Evolutionary conservation across 2,888 invertebrate species (phyloP).

Genomic region (Lucinisca nassula): DNA sequence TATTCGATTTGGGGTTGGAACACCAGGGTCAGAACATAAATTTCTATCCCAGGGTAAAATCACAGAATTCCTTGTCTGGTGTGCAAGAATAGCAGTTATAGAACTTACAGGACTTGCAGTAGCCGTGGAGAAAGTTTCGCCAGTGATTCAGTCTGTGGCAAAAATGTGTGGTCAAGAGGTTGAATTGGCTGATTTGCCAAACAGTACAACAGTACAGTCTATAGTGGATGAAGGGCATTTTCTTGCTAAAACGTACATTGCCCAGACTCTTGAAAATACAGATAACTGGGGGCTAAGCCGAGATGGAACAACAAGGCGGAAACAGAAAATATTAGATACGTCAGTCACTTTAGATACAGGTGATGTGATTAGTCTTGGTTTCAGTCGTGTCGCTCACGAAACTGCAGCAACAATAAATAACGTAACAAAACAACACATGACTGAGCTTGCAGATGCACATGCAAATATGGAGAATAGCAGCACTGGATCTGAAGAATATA

Average conservation of each 20-base stretch:
- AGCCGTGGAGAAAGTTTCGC: slow-evolving; percentile 47
- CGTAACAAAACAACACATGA: background rate
- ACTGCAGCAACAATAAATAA: slow-evolving; percentile 34
- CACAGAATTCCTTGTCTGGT: no score
- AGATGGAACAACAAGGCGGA: slow-evolving; percentile 55
- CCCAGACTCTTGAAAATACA: slow-evolving; percentile 18
- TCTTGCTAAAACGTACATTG: slow-evolving; percentile 47
- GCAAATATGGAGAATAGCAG: background rate
- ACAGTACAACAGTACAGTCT: background rate
- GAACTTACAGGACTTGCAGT: slow-evolving; percentile 55
- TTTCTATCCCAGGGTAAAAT: no score
- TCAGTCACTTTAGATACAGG: slow-evolving; percentile 35
- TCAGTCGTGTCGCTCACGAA: slow-evolving; percentile 29
- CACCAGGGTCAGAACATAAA: no score
- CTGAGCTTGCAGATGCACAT: background rate
- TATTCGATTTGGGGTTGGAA: no score
- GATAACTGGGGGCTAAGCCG: slow-evolving; percentile 45
- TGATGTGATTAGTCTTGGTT: slow-evolving; percentile 41
- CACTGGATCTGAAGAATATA: background rate
- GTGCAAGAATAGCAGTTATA: slow-evolving; percentile 44
- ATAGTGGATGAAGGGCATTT: slow-evolving; percentile 55
- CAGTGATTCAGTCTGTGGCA: slow-evolving; percentile 33
- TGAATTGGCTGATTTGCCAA: slow-evolving; percentile 20
- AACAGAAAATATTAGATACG: slow-evolving; percentile 55
- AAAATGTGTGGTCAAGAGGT: slow-evolving; percentile 25